Base-by-base conservation (phyloP, 2,888 invertebrate genomes). In the Limnephilus rhombicus region DNA sequence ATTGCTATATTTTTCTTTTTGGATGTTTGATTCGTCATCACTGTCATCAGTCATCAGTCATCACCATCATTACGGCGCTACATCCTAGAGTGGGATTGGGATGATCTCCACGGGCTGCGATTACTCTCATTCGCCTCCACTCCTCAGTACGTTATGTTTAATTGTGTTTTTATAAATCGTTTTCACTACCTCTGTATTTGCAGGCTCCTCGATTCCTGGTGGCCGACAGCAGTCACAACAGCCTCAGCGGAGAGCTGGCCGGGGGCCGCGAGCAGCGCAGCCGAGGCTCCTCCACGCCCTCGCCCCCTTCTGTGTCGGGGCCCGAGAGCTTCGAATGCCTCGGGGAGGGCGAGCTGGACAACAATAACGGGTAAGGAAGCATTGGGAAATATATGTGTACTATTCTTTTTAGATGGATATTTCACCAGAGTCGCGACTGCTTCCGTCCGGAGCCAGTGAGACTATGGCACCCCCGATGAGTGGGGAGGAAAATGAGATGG, bases 321-420 rank as follows among this genome's bases (percentile, higher is more conserved):
- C 97, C 97, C 18, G 98, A 98, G 95, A 98, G 97, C 95, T 98
- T 97, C 95, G 98, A 98, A 95, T 98, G 98, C 95, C 97, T 97
- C 94, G 98, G 98, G 2, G 97, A 98, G 94, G 96, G 96, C 31
- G 97, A 97, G 89, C 94, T 94, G 45, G 94, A 94, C 49, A 93
- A 94, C 94, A 94, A 93, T 34, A 93, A 93, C 80, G 94, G 94
- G 94, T 94, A 89, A 91, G 24, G 4, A 80, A 29, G 18, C n/a
- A 24, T 7, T 15, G 15, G 15, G 49, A 15, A 4, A 1, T 53
- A 18, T 5, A 18, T 53, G 4, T 2, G 18, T 68, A 18, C 7
- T 45, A 45, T 45, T 34, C 34, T 34, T 34, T 34, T 34, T 34
- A 34, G 34, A 3, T 34, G 34, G 34, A 34, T 34, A 2, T 1